Conservation (phyloP, 2,888 invertebrate species). For the Platycnemis pennipes region DNA sequence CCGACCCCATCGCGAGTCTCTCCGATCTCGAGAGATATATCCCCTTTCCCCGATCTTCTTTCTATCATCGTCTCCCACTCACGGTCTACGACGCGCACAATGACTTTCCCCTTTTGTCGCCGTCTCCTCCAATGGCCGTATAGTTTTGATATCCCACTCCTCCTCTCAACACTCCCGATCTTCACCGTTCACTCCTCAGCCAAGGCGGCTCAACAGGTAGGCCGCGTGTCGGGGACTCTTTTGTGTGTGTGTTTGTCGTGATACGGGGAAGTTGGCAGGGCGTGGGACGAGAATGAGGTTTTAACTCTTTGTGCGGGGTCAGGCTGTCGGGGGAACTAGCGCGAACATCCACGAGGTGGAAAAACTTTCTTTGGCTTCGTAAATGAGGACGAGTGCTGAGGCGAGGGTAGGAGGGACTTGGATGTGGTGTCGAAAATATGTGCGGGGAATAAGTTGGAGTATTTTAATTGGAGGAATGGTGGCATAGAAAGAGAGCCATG, state of each 20-base stretch:
- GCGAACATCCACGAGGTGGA: neutral
- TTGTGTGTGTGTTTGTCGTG: neutral
- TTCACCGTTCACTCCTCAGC: neutral
- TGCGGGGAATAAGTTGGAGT: no score
- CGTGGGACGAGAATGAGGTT: no score
- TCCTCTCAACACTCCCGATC: neutral
- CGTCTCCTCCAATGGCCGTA: neutral
- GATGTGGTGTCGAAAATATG: no score
- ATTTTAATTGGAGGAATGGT: no score
- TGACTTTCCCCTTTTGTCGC: neutral
- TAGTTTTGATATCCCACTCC: neutral
- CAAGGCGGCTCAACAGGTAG: slow-evolving; percentile 13
- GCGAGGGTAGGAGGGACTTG: no score
- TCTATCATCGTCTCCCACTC: neutral
- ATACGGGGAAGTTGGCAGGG: neutral
- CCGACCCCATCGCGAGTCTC: neutral
- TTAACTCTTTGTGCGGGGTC: no score
- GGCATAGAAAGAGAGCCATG: no score
- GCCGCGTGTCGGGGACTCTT: neutral
- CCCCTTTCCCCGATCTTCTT: neutral
- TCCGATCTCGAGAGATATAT: neutral
- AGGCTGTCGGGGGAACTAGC: neutral
- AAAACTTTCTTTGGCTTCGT: no score
- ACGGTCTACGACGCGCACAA: neutral
- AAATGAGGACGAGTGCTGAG: no score